These are phyloP conservation scores for Thecophora atra DNA, from an alignment of 2,888 invertebrate species.

Conservation along the genomic window DNA sequence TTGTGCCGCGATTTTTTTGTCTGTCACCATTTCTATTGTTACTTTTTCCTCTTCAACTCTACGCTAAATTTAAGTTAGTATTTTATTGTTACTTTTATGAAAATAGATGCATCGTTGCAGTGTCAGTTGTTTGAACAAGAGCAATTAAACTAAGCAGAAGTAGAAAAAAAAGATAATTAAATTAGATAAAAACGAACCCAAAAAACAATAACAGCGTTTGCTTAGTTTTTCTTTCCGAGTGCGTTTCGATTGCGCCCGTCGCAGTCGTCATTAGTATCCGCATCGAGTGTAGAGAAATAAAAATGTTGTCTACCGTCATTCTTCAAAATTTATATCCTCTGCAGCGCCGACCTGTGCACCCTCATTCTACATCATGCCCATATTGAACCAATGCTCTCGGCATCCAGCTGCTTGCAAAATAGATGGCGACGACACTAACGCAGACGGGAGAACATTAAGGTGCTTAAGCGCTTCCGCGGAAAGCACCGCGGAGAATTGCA, in stretches of 20 bases:
- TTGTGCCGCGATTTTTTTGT: not conserved
- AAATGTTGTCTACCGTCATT: conserved; percentile 32
- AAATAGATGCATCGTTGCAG: conserved; percentile 20
- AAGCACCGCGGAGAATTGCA: conserved; percentile 1
- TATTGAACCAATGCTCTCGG: conserved; percentile 5
- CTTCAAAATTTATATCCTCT: conserved; percentile 18
- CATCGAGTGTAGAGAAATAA: conserved; percentile 35
- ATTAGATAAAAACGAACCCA: no score
- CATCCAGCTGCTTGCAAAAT: conserved; percentile 25
- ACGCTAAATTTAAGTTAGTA: not conserved
- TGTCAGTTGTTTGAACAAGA: not conserved
- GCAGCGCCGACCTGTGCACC: not conserved
- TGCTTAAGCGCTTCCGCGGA: conserved; percentile 33
- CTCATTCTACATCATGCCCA: not conserved
- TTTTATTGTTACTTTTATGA: not conserved
- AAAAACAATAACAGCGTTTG: no score
- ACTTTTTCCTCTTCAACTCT: no score
- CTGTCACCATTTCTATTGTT: no score
- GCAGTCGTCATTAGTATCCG: conserved; percentile 27
- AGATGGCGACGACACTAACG: not conserved
- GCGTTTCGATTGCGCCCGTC: conserved; percentile 9
- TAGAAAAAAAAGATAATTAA: no score
- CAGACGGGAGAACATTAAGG: conserved; percentile 15
- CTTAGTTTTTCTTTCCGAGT: conserved; percentile 9
- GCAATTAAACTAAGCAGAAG: not conserved